Evolutionary conservation across 2,888 invertebrate species (phyloP).

Genomic region (Ectemnius lituratus): DNA sequence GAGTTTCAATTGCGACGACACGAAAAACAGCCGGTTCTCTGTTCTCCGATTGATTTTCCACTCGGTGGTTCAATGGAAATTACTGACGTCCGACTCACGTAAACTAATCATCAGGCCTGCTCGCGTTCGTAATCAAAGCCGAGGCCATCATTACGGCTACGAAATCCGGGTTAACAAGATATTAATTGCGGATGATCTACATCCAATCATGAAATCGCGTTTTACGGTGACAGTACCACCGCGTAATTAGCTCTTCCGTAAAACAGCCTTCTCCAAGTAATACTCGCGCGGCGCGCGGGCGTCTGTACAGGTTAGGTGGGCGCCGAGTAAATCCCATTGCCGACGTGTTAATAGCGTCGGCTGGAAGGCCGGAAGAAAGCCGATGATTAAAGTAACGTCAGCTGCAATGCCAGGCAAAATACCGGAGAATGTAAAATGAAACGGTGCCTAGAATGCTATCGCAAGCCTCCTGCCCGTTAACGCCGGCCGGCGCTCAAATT

Average conservation of each 20-base stretch:
- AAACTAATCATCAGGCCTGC: too few species aligned
- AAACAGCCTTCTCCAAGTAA: background rate
- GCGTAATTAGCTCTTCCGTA: background rate
- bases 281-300: background rate
- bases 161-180: background rate
- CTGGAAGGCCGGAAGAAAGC: background rate
- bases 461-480: background rate
- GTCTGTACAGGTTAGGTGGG: background rate
- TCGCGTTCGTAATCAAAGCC: too few species aligned
- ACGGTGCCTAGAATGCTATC: background rate
- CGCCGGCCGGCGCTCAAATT: background rate
- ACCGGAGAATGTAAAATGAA: background rate
- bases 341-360: background rate
- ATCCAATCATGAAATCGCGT: background rate
- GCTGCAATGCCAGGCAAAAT: background rate
- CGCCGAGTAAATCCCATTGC: background rate
- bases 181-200: background rate
- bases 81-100: too few species aligned
- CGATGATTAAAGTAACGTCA: constrained; percentile 1
- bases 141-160: too few species aligned
- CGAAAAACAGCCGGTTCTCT: too few species aligned
- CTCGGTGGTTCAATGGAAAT: too few species aligned
- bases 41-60: too few species aligned
- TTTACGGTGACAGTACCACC: background rate
- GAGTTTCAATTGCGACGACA: too few species aligned